These are phyloP conservation scores for Encarsia formosa DNA, from an alignment of 2,888 invertebrate species.

Conservation along the genomic window DNA sequence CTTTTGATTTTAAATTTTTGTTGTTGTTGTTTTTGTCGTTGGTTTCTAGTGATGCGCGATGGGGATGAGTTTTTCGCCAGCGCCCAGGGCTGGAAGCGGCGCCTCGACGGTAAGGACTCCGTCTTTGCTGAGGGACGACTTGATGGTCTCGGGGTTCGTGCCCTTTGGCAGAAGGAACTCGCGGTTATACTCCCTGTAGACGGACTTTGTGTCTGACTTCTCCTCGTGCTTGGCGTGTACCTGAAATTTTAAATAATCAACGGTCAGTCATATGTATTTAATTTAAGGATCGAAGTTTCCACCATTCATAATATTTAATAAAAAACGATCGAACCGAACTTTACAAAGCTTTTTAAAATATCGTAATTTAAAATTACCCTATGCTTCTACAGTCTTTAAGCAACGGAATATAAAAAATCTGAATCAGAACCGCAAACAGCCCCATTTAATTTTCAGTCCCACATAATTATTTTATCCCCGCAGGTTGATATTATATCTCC, in stretches of 20 bases:
- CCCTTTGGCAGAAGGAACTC: conserved; percentile 96
- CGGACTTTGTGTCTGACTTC: conserved; percentile 92
- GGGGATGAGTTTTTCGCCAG: conserved; percentile 78
- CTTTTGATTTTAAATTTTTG: conserved; percentile 9
- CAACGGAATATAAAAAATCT: too few species aligned
- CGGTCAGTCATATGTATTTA: too few species aligned
- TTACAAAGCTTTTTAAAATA: too few species aligned
- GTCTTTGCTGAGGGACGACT: conserved; percentile 92
- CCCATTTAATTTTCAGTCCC: too few species aligned
- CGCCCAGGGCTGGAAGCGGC: conserved; percentile 82
- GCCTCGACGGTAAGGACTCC: conserved; percentile 96
- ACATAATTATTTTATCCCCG: too few species aligned
- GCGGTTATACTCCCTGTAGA: conserved; percentile 96
- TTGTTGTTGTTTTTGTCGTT: not conserved
- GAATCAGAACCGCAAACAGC: too few species aligned
- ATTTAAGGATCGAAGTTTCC: too few species aligned
- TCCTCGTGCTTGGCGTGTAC: conserved; percentile 98
- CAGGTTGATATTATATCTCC: too few species aligned
- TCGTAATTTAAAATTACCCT: too few species aligned
- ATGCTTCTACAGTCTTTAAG: too few species aligned
- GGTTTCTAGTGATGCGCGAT: conserved; percentile 64
- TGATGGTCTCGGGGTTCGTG: conserved; percentile 93
- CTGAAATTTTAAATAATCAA: conserved; percentile 51
- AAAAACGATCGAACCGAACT: too few species aligned
- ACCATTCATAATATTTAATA: too few species aligned